Percentiles rank a stretch among this genome's conserved stretches.
Evolutionary conservation across 2,113 vertebrate species (phyloP).

Genomic region (Neoarius graeffei): DNA sequence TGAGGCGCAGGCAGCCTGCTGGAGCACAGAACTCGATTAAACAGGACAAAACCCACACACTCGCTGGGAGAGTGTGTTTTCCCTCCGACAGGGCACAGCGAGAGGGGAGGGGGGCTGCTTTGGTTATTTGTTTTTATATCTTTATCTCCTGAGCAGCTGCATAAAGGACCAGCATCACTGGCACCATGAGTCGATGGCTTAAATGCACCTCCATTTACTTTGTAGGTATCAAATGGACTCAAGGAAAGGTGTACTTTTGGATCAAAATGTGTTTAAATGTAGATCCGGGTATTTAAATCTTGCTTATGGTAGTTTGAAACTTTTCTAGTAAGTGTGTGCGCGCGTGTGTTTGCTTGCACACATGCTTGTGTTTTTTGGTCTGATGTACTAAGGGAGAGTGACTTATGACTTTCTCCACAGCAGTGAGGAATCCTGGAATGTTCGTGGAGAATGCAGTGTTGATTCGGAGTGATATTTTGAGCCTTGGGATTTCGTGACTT

Average conservation of each 20-base stretch:
- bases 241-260: neutral
- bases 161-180: constrained; percentile 70
- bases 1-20: constrained; percentile 52
- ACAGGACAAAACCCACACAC: constrained; percentile 54
- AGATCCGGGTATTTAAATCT: neutral
- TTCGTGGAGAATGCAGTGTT: constrained; percentile 23
- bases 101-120: neutral
- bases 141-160: constrained; percentile 63
- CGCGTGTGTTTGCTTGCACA: constrained; percentile 2
- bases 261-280: neutral
- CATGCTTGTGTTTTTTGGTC: constrained; percentile 14
- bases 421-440: constrained; percentile 26
- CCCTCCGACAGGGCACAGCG: constrained; percentile 33
- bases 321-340: neutral
- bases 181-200: constrained; percentile 89
- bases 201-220: constrained; percentile 83
- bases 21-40: constrained; percentile 58
- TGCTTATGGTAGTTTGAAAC: neutral
- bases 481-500: constrained; percentile 27
- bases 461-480: constrained; percentile 23
- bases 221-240: constrained; percentile 79
- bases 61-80: constrained; percentile 68
- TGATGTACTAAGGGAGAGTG: constrained; percentile 14
- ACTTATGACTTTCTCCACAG: constrained; percentile 45
- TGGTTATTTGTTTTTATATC: constrained; percentile 41